Evolutionary conservation across 2,797 vertebrate species (phyloP), one percentile per base, ranked within the genome.

Genomic region (Lepus townsendii): DNA sequence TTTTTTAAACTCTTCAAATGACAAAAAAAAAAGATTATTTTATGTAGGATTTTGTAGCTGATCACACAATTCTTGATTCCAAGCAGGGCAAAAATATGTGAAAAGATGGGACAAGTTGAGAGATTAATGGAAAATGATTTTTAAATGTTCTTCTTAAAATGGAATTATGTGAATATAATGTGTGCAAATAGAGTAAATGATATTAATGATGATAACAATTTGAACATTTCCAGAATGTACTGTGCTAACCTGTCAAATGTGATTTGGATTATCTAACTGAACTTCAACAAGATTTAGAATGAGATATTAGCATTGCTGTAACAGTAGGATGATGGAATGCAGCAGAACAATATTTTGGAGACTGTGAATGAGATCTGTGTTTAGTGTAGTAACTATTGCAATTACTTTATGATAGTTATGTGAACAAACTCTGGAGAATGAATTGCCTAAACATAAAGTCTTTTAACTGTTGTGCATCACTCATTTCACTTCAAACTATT

Each of bases 141-240:
- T 89, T 90, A 47, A 79, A 69, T 54, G 71, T 84, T 86, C 62
- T n/a, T 94, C 68, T 86, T 80, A 76, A 94, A 85, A 60, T 80
- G 20, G 16, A 76, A 13, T 32, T 12, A 0, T 60, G 13, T 62
- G 3, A 52, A 83, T 77, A 65, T 54, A 30, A 62, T 71, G 6
- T 84, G 9, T 62, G 50, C 76, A 91, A 84, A 32, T 13, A 83
- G 32, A 76, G 16, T 72, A 73, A 89, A 82, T 80, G 17, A 47
- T 85, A 19, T 94, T 47, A 60, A 68, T 75, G 22, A 52, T 54
- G 92, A 63, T 65, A 86, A 52, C 17, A 62, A 42, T 62, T 54
- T 72, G 22, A 83, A 80, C 3, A 52, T 77, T 80, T 75, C 26
- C 19, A 88, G 60, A 90, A 95, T 54, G 7, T 54, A 30, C 63